Conservation (phyloP, 2,888 invertebrate genomes). For the Amphipyra tragopoginis region DNA sequence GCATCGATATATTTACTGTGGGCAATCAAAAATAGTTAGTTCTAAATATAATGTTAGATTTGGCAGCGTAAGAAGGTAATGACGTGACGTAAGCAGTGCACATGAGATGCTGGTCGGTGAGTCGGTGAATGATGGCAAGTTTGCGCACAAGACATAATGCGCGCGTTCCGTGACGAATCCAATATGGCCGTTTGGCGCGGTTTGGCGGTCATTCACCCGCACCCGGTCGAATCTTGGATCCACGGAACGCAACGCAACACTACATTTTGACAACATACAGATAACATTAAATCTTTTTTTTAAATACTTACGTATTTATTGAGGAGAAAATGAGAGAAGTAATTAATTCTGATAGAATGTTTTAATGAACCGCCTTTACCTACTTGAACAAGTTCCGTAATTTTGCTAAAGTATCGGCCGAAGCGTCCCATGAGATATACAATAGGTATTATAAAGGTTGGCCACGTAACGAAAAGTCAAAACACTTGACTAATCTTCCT, state of each 20-base stretch:
- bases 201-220: constrained; percentile 87
- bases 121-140: constrained; percentile 55
- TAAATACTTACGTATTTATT: background rate
- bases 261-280: constrained; percentile 74
- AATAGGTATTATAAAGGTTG: too few species aligned
- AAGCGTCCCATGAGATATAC: background rate
- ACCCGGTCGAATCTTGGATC: constrained; percentile 76
- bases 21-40: constrained; percentile 36
- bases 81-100: constrained; percentile 44
- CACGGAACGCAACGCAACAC: constrained; percentile 72
- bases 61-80: constrained; percentile 48
- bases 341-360: constrained; percentile 13
- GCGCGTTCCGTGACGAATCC: constrained; percentile 87
- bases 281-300: constrained; percentile 51
- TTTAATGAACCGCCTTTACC: background rate
- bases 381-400: too few species aligned
- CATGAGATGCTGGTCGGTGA: constrained; percentile 45
- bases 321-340: background rate
- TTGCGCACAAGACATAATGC: constrained; percentile 80
- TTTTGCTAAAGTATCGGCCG: background rate
- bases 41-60: constrained; percentile 49
- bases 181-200: constrained; percentile 87
- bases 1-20: constrained; percentile 35
- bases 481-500: too few species aligned
- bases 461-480: too few species aligned